Conservation (phyloP, 2,797 vertebrate genomes). For the Gorsachius magnificus region DNA sequence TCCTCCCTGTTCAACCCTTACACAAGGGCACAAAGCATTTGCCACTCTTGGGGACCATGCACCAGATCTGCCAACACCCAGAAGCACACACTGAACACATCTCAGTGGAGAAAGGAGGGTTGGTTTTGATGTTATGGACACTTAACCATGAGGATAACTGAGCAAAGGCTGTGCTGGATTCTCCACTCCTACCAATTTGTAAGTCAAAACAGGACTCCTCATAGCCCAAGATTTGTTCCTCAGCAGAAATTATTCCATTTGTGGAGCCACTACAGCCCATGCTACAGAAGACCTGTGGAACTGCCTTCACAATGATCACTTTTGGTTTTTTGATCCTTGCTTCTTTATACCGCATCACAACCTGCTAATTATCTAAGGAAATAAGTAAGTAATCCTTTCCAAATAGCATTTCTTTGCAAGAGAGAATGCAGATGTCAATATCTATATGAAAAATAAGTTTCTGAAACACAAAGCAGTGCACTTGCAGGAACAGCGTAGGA, state of each 20-base stretch:
- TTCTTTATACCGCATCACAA: neutral
- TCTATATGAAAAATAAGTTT: neutral
- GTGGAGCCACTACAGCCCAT: neutral
- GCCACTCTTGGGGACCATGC: rapidly evolving
- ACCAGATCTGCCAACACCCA: neutral
- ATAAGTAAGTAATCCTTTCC: neutral
- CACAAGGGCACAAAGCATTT: neutral
- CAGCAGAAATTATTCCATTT: neutral
- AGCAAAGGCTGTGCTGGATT: neutral
- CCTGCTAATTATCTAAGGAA: neutral
- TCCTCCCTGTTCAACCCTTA: neutral
- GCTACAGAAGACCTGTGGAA: neutral
- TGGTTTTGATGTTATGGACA: neutral
- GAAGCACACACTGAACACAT: neutral
- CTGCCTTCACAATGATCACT: rapidly evolving
- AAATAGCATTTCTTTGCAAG: neutral
- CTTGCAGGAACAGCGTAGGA: slow-evolving; percentile 23
- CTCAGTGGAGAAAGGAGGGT: neutral
- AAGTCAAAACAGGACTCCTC: neutral
- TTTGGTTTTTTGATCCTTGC: neutral
- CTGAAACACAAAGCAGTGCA: slow-evolving; percentile 38
- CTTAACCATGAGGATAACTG: neutral
- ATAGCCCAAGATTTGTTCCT: neutral
- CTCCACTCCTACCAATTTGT: neutral
- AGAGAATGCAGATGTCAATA: neutral